Base-by-base conservation (phyloP, 2,888 invertebrate genomes). In the Tortricodes alternella region DNA sequence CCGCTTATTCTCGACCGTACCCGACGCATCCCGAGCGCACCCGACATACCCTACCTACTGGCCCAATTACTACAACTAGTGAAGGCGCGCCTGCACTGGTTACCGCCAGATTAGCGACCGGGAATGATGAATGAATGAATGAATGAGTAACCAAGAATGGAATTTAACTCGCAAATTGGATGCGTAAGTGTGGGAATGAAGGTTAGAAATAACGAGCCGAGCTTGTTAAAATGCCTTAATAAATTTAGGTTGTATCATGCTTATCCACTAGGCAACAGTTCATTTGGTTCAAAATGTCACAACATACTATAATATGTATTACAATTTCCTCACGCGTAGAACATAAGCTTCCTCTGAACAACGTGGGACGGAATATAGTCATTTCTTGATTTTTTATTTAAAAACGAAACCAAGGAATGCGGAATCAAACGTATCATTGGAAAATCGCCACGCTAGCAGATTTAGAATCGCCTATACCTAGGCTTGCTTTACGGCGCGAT, bases 371-470 rank as follows among this genome's bases (percentile, higher is more conserved):
- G 24, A 57, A 53, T 46, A 37, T 59, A 35, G 60, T 56, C 44
- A 37, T 49, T 49, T 19, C 19, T 21, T 66, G 69, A 73, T 76
- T 80, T 77, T 83, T 82, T 78, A 68, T 68, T 68, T 78, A 76
- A 77, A 77, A 78, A 74, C 73, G 70, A 76, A 75, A 72, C 68
- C 68, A 58, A 55, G 71, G 83, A 85, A 86, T 82, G 83, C 79
- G 84, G 82, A 85, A 85, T 71, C 67, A 63, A 64, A 61, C 59
- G 58, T 63, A 65, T 67, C 65, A 65, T 65, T 62, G 62, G 65
- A 65, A 70, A 71, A 68, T 69, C 63, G 62, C 60, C 73, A 62
- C 58, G 56, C 60, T 49, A 58, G 23, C 32, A 15, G 48, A 55
- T 39, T 55, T 34, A 35, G 27, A 53, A 49, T 46, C 37, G 24